A percentile compares a stretch with the other conserved stretches of the same genome.
Evolutionary conservation across 2,888 invertebrate species (phyloP).

Genomic region (Tipula unca): DNA sequence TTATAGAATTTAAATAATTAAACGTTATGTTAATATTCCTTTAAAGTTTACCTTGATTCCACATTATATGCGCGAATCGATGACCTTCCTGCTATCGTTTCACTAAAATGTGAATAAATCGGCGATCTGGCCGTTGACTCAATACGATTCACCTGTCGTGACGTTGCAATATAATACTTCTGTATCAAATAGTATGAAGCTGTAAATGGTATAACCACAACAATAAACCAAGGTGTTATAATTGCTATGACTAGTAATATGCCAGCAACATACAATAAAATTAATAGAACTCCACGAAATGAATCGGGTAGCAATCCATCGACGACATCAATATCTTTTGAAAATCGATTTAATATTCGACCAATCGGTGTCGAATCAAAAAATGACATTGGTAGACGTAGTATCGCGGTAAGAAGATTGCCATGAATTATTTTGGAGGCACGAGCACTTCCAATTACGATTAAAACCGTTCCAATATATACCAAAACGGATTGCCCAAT

Average conservation of each 20-base stretch:
- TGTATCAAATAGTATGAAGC: constrained; percentile 35
- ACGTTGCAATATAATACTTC: constrained; percentile 46
- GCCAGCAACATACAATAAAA: constrained; percentile 25
- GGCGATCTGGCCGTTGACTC: constrained; percentile 48
- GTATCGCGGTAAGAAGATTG: constrained; percentile 43
- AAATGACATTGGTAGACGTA: constrained; percentile 51
- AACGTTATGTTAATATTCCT: background rate
- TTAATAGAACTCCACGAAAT: background rate
- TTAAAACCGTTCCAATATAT: constrained; percentile 42
- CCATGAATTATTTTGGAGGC: constrained; percentile 48
- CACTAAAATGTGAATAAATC: constrained; percentile 48
- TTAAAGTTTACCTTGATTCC: constrained; percentile 41
- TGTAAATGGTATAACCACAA: constrained; percentile 34
- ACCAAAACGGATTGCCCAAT: constrained; percentile 33
- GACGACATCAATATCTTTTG: constrained; percentile 50
- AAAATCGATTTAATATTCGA: constrained; percentile 51
- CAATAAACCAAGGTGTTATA: constrained; percentile 34
- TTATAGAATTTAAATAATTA: background rate
- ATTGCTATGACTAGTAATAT: constrained; percentile 27
- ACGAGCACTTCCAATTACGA: constrained; percentile 45
- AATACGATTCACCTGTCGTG: constrained; percentile 47
- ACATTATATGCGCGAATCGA: constrained; percentile 45
- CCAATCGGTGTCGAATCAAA: constrained; percentile 54
- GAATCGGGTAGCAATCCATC: constrained; percentile 45
- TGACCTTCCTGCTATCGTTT: constrained; percentile 40